Base-by-base conservation (phyloP, 2,888 invertebrate genomes). In the Cryptocheilus praepositus region DNA sequence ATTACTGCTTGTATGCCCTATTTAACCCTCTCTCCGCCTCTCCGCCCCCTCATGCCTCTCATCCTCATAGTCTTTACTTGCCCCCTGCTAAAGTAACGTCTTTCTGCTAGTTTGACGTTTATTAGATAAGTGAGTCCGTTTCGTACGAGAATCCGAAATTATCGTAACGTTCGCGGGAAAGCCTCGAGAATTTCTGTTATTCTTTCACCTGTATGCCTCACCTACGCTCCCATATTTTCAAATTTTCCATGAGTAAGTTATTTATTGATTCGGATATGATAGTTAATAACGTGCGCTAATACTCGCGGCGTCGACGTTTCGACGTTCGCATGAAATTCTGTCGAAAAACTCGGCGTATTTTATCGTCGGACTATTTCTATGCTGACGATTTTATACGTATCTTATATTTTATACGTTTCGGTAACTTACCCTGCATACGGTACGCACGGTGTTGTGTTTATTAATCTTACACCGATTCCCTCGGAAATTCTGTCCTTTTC, bases 211-310 rank as follows among this genome's bases (percentile, higher is more conserved):
- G 75, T 73, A 79, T 79, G 79, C 77, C 79, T 79, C 70, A 67
- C 69, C 66, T 70, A 75, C 74, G 75, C 66, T 67, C 59, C 44
- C 70, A 64, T 71, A 65, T 45, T 72, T 67, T 61, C 55, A 70
- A 73, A 79, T 72, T 77, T 79, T 79, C 79, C 77, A 79, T 79
- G 79, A 79, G 79, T 79, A 73, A 79, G 79, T 79, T 77, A 68
- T 77, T 76, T 79, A 79, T 79, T 68, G 79, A 79, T 79, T 62
- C 73, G 67, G 52, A 76, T 64, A 74, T 49, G 66, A 68, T 69
- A 63, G 67, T 74, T 72, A 62, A 67, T 68, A 79, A 76, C 65
- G 46, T 53, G 67, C 65, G 64, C 69, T 36, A 11, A 36, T 36
- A 36, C 36, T 11, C 36, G 28, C 36, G 13, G 7, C 11, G 36